Conservation (phyloP, 2,888 invertebrate species). For the Ctena decussata region DNA sequence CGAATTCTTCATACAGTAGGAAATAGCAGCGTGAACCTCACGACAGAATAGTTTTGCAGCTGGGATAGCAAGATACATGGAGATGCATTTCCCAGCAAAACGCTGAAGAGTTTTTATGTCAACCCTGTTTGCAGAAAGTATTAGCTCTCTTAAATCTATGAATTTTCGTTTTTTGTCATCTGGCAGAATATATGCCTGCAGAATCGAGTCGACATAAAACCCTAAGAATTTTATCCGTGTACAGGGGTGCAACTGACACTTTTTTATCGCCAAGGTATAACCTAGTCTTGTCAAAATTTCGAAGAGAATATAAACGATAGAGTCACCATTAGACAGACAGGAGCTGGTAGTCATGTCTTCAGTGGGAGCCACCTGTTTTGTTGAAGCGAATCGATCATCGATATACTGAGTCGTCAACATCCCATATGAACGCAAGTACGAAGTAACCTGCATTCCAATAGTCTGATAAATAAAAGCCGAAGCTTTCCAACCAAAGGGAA, state of each 20-base stretch:
- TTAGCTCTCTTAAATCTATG: conserved; percentile 23
- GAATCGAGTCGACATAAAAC: conserved; percentile 22
- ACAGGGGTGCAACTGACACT: conserved; percentile 26
- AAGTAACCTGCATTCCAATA: neutral
- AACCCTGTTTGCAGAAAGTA: conserved; percentile 18
- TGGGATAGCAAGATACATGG: conserved; percentile 36
- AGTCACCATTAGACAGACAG: neutral
- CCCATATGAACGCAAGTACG: conserved; percentile 9
- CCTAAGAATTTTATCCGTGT: conserved; percentile 25
- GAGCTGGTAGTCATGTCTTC: too few relatives aligned
- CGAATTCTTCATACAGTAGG: conserved; percentile 22
- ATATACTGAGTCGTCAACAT: conserved; percentile 18
- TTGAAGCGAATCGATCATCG: conserved; percentile 21
- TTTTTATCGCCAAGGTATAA: conserved; percentile 28
- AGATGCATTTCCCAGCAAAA: conserved; percentile 41
- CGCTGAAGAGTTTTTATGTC: conserved; percentile 32
- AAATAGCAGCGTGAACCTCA: conserved; percentile 44
- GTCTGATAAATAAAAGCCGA: conserved; percentile 36
- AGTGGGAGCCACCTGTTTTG: too few relatives aligned
- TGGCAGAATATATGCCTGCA: conserved; percentile 16
- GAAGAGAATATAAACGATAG: conserved; percentile 26
- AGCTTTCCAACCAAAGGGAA: conserved; percentile 45
- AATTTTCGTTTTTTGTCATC: conserved; percentile 32
- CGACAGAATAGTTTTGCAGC: conserved; percentile 31
- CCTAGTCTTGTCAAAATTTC: conserved; percentile 41